These are phyloP conservation scores for Trypoxylon attenuatum DNA, from an alignment of 2,888 invertebrate genomes.

Conservation along the genomic window DNA sequence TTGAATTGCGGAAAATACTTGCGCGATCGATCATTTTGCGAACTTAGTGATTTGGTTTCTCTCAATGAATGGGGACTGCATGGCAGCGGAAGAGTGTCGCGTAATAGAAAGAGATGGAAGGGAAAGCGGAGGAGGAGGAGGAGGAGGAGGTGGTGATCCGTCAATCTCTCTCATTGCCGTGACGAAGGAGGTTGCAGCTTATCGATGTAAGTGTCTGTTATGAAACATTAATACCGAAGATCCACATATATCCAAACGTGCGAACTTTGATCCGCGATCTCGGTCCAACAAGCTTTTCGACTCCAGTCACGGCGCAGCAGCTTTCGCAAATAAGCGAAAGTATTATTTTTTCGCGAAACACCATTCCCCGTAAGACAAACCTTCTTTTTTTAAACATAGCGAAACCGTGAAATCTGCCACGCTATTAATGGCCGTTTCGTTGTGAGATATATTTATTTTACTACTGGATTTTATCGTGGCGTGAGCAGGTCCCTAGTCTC, in stretches of 20 bases:
- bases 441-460: conserved; percentile 9
- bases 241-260: conserved; percentile 35
- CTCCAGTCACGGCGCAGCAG: no score
- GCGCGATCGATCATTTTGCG: conserved; percentile 45
- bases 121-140: conserved; percentile 5
- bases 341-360: not conserved
- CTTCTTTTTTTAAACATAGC: no score
- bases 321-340: no score
- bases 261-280: conserved; percentile 50
- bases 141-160: conserved; percentile 28
- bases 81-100: no score
- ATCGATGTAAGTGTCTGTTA: conserved; percentile 57
- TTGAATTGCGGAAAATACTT: no score
- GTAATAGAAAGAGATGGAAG: conserved; percentile 21
- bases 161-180: conserved; percentile 45
- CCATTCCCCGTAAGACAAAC: not conserved
- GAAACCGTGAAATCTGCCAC: no score
- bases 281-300: conserved; percentile 21
- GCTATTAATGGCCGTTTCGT: no score
- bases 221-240: conserved; percentile 35
- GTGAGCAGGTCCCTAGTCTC: not conserved
- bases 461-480: conserved; percentile 13
- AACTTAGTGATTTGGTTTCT: conserved; percentile 62
- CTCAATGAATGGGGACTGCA: conserved; percentile 66
- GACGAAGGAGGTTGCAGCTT: conserved; percentile 50